Evolutionary conservation across 1,140 invertebrate genomes (phyloP), one percentile per base, ranked within the genome.

Genomic region (Drosophila bocqueti): DNA sequence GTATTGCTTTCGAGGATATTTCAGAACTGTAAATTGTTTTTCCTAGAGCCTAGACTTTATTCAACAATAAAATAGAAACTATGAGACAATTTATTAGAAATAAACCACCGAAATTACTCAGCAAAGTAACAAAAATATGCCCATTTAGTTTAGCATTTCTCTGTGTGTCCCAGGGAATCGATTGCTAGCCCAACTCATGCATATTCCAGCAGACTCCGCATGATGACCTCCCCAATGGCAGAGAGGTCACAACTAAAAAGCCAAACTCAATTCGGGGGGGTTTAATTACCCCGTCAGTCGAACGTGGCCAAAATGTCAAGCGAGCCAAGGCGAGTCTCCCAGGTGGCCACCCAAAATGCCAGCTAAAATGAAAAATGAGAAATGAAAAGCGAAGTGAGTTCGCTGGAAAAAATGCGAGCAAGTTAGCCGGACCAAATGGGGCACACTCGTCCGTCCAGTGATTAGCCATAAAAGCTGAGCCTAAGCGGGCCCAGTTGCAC

Each of bases 351-450:
- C 83, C 79, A 64, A 82, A 81, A 81, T 85, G 82, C 52, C 65
- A 63, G 52, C 59, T 11, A 13, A 31, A 52, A 52, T 49, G 47
- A 49, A 63, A 68, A 69, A 15, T 52, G 49, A 31, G 10, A 52
- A 52, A 55, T 55, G 21, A 55, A 55, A 21, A 26, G 15, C 43
- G n/a, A n/a, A 64, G 24, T 26, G 59, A 78, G 40, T 78, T 77
- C 64, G 75, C 31, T 78, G 46, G 65, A 71, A 89, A 83, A 87
- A 87, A 89, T 87, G 84, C 81, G 84, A 87, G 77, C 84, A 76
- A 78, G 84, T 84, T 89, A 54, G 61, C 40, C 63, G 66, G 69
- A 66, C 84, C 84, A 87, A 87, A 81, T 79, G 66, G 61, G 78
- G 69, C 71, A 64, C 55, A 71, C 60, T 71, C 10, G 36, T 62